Evolutionary conservation across 2,113 vertebrate genomes (phyloP).

Genomic region (Sebastes schlegelii): DNA sequence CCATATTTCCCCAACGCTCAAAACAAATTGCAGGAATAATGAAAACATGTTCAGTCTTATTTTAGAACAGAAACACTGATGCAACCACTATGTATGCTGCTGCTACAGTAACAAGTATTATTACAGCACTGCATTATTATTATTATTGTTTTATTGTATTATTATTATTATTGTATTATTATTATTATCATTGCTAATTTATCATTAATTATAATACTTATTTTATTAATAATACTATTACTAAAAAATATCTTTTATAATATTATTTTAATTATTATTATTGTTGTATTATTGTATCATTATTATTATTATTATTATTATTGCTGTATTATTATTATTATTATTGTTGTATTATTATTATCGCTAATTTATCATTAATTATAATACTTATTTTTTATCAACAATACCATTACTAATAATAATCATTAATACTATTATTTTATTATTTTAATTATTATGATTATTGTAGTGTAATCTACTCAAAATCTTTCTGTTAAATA

Average conservation of each 20-base stretch:
- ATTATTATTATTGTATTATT: neutral
- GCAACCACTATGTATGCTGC: neutral
- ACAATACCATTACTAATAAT: no score
- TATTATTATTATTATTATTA: neutral
- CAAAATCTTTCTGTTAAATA: neutral
- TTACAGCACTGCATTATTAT: neutral
- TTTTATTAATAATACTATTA: no score
- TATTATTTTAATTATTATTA: no score
- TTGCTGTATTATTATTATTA: no score
- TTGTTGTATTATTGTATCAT: neutral
- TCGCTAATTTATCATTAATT: no score
- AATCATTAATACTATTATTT: neutral
- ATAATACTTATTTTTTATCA: no score
- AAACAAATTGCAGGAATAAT: slow-evolving; percentile 69
- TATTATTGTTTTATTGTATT: neutral
- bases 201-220: no score
- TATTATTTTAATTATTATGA: neutral
- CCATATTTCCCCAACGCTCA: slow-evolving; percentile 5
- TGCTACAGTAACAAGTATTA: neutral
- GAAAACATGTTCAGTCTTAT: slow-evolving; percentile 54
- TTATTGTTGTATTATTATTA: no score
- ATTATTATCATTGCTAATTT: neutral
- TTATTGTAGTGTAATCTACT: neutral
- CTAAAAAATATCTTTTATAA: no score
- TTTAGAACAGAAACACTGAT: slow-evolving; percentile 32